Conservation (phyloP, 2,797 vertebrate genomes). For the Harpagifer antarcticus region DNA sequence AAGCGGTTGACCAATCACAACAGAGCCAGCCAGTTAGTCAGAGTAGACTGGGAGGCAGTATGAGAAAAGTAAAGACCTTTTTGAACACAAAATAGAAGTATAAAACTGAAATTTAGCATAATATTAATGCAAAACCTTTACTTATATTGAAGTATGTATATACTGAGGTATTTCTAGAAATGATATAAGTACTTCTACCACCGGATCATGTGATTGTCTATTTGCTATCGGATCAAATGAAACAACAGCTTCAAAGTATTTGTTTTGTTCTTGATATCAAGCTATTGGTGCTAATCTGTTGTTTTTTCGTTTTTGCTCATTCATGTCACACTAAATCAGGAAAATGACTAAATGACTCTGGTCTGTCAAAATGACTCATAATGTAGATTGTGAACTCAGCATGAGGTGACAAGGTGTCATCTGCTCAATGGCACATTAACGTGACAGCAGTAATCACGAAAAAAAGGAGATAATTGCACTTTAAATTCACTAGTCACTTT, state of each 20-base stretch:
- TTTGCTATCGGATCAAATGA: constrained; percentile 28
- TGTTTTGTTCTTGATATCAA: constrained; percentile 24
- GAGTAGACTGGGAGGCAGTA: no score
- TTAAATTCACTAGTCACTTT: constrained; percentile 43
- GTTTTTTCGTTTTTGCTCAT: constrained; percentile 44
- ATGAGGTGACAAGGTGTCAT: constrained; percentile 75
- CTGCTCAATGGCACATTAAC: constrained; percentile 68
- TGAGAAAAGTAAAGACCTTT: no score
- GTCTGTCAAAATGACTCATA: constrained; percentile 74
- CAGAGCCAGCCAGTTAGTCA: no score
- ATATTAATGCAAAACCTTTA: neutral
- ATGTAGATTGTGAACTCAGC: constrained; percentile 73
- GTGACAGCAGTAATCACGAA: constrained; percentile 63
- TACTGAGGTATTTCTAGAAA: neutral
- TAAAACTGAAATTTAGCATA: no score
- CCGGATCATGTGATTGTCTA: neutral
- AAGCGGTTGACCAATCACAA: no score
- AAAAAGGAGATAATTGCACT: constrained; percentile 38
- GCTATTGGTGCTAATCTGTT: constrained; percentile 49
- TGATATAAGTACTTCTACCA: neutral
- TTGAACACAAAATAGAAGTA: no score
- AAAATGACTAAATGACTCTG: constrained; percentile 70
- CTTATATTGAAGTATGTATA: neutral
- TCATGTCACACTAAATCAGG: constrained; percentile 69
- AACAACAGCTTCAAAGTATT: constrained; percentile 9